Evolutionary conservation across 2,797 vertebrate genomes (phyloP), one percentile per base, ranked within the genome.

Genomic region (Tenualosa thibaudeaui): DNA sequence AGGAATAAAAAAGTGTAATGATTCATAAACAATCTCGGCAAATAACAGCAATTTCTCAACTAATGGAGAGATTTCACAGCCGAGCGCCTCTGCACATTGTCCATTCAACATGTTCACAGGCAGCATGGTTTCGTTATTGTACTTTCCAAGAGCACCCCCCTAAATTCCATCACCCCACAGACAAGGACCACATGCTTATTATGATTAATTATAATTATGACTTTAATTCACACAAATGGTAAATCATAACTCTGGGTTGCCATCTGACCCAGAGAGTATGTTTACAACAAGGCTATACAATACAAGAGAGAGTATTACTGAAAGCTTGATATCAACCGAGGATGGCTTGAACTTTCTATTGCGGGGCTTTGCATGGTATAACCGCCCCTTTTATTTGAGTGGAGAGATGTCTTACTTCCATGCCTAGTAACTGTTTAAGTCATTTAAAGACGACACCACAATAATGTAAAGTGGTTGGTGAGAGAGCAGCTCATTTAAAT

Each of bases 1-100:
- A 83, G 82, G 86, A 84, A 65, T 88, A 89, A 88, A 87, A 85
- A 85, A 83, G 90, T 92, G 90, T 90, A 93, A 87, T 88, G 92
- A 93, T 87, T 93, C 92, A 92, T 94, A 93, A 95, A 94, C 93
- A 95, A 95, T 94, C 91, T 87, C 75, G 85, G 92, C 91, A 94
- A 96, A 96, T 95, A 91, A 93, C 93, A 92, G 95, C 94, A 94
- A 95, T 95, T 94, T 96, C 90, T 92, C 91, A 92, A 90, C 93
- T 96, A 94, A 94, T 95, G 94, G 91, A 84, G 90, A 89, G 93
- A 95, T 95, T 96, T 95, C 92, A 96, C 94, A 93, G 92, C 88
- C 92, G 94, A 90, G 88, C 82, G 84, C 40, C 86, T 84, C 83
- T 83, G 58, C 56, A 8, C 68, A 89, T 86, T 85, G 87, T 85